These are phyloP conservation scores for Drosophila insularis DNA, from an alignment of 1,140 invertebrate species.

Conservation along the genomic window DNA sequence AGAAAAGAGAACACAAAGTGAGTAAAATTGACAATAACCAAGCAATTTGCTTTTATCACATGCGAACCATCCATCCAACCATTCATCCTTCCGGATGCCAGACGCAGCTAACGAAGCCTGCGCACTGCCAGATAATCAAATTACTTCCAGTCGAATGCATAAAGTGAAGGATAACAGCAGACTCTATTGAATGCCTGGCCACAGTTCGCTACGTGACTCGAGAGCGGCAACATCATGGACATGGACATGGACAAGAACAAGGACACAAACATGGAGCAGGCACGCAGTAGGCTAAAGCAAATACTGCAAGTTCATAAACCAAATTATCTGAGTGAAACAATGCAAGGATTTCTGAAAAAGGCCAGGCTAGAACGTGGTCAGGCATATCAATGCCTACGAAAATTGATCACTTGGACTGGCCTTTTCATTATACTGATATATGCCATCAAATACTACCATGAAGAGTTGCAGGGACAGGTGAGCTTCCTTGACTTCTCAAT, in stretches of 20 bases:
- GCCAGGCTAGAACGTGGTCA: slow-evolving; percentile 9
- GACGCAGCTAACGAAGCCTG: slow-evolving; percentile 30
- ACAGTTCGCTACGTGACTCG: slow-evolving; percentile 37
- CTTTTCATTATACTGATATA: slow-evolving; percentile 20
- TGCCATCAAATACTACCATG: slow-evolving; percentile 42
- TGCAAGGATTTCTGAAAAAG: slow-evolving; percentile 24
- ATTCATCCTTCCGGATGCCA: background rate
- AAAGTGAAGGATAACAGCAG: slow-evolving; percentile 14
- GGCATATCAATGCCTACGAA: background rate
- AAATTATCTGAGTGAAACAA: slow-evolving; percentile 3
- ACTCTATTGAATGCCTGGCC: slow-evolving; percentile 2
- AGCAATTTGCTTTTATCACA: slow-evolving; percentile 71
- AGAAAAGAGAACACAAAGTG: slow-evolving; percentile 31
- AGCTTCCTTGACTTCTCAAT: background rate
- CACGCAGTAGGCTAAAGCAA: slow-evolving; percentile 33
- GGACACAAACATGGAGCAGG: slow-evolving; percentile 30
- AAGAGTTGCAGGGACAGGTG: slow-evolving; percentile 57
- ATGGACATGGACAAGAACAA: slow-evolving; percentile 27
- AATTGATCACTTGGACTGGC: slow-evolving; percentile 21
- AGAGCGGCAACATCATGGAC: slow-evolving; percentile 49
- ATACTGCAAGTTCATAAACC: slow-evolving; percentile 40
- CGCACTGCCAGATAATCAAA: slow-evolving; percentile 68
- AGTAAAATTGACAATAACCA: slow-evolving; percentile 51
- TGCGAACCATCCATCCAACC: slow-evolving; percentile 37
- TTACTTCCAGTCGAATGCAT: slow-evolving; percentile 68